Evolutionary conservation across 1,140 invertebrate species (phyloP).

Genomic region (Bombus waltoni): DNA sequence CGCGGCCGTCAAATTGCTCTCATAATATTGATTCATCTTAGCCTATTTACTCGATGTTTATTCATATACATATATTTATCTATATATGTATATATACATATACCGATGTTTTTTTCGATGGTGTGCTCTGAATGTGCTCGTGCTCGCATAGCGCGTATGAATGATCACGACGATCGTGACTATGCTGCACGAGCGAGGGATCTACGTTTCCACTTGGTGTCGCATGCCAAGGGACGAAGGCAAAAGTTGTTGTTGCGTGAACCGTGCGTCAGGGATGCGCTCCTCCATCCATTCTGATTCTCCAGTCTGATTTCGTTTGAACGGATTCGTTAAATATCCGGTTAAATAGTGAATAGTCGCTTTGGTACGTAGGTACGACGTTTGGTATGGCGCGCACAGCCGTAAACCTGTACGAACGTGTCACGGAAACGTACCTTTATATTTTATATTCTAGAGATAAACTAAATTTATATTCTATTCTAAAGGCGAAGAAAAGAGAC

Average conservation of each 20-base stretch:
- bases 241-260: too few relatives aligned
- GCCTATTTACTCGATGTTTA: slow-evolving; percentile 70
- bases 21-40: slow-evolving; percentile 74
- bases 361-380: too few relatives aligned
- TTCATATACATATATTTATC: slow-evolving; percentile 44
- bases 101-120: slow-evolving; percentile 51
- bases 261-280: not conserved
- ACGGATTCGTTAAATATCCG: too few relatives aligned
- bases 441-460: too few relatives aligned
- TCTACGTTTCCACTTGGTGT: slow-evolving; percentile 39
- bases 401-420: too few relatives aligned
- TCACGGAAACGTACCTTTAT: too few relatives aligned
- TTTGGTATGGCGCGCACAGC: too few relatives aligned
- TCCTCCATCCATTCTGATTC: too few relatives aligned
- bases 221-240: slow-evolving; percentile 47
- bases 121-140: slow-evolving; percentile 67
- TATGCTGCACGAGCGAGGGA: slow-evolving; percentile 63
- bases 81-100: slow-evolving; percentile 60
- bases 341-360: too few relatives aligned
- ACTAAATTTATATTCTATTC: too few relatives aligned
- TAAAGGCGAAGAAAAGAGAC: too few relatives aligned
- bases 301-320: too few relatives aligned
- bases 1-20: slow-evolving; percentile 77
- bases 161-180: slow-evolving; percentile 53
- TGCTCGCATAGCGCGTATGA: slow-evolving; percentile 65